A percentile compares a stretch with the other conserved stretches of the same genome.
These are phyloP conservation scores for Masticophis lateralis DNA, from an alignment of 2,797 vertebrate genomes.

Conservation along the genomic window DNA sequence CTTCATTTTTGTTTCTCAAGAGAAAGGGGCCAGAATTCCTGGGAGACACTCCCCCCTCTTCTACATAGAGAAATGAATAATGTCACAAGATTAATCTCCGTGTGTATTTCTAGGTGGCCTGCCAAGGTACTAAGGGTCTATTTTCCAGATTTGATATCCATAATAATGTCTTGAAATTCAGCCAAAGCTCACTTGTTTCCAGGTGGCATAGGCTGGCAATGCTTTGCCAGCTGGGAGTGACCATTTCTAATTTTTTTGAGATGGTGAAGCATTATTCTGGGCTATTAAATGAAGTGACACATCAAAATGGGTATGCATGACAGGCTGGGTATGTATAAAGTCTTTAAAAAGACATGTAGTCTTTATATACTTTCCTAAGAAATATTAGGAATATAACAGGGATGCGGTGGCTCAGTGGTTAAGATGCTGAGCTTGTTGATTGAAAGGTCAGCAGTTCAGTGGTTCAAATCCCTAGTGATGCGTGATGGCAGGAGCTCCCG, in stretches of 20 bases:
- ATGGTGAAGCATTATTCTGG: neutral
- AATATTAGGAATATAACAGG: neutral
- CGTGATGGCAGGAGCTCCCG: too few relatives aligned
- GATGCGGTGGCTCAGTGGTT: too few relatives aligned
- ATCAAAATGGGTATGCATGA: neutral
- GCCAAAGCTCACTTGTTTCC: neutral
- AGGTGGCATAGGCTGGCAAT: neutral
- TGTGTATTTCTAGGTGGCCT: neutral
- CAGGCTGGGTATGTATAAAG: neutral
- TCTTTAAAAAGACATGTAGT: neutral
- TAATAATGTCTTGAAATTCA: neutral
- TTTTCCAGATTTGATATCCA: neutral
- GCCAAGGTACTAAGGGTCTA: neutral
- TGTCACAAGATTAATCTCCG: neutral
- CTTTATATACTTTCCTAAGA: neutral
- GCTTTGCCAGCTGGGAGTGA: neutral
- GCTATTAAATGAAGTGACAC: neutral
- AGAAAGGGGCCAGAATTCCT: neutral
- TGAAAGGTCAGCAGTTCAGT: too few relatives aligned
- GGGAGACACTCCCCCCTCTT: neutral
- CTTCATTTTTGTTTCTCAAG: neutral
- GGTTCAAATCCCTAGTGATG: too few relatives aligned
- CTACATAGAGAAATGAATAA: neutral
- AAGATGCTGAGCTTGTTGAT: too few relatives aligned
- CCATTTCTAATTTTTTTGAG: neutral